These are phyloP conservation scores for Apostichopus japonicus DNA, from an alignment of 35 echinoderm and acorn worm species.

Conservation along the genomic window DNA sequence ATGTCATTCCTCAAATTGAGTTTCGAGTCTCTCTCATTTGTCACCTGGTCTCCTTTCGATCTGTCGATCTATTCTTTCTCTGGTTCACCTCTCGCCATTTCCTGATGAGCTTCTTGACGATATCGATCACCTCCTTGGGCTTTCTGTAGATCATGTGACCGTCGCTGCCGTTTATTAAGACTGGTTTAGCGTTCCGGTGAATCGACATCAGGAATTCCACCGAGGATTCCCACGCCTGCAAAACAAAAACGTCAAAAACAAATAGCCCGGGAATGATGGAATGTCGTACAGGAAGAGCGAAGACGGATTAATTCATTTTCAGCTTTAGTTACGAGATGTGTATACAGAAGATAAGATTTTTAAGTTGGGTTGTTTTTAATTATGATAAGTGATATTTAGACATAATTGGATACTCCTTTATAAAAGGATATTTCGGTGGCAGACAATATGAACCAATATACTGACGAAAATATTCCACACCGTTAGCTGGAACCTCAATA, in stretches of 20 bases:
- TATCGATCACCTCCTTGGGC: constrained; percentile 85
- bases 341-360: no score
- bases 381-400: no score
- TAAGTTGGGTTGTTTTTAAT: no score
- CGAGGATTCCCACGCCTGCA: constrained; percentile 88
- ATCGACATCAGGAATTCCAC: constrained; percentile 68
- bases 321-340: no score
- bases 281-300: not conserved
- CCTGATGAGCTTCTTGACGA: constrained; percentile 80
- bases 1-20: not conserved
- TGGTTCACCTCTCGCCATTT: constrained; percentile 58
- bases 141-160: constrained; percentile 95
- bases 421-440: no score
- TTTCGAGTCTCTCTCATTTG: not conserved
- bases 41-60: not conserved
- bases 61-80: not conserved
- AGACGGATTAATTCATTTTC: no score
- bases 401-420: no score
- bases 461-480: no score
- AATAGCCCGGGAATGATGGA: not conserved
- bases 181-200: constrained; percentile 76
- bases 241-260: not conserved
- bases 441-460: no score
- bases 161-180: constrained; percentile 87
- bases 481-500: no score